Base-by-base conservation (phyloP, 1,140 invertebrate species). In the Phymastichus coffea region DNA sequence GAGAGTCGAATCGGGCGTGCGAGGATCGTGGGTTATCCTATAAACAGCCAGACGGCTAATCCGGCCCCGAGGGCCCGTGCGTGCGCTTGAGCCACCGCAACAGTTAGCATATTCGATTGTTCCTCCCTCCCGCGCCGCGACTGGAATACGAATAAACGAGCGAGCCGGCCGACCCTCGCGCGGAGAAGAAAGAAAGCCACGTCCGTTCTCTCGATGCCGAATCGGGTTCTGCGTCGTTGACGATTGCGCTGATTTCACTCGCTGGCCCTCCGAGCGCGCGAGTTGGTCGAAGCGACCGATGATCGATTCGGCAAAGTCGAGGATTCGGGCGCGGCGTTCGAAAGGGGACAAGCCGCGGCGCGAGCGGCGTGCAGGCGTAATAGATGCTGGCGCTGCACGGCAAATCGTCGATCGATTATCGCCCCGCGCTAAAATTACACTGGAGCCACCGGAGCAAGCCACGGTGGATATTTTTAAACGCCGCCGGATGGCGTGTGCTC, bases 61-160 rank as follows among this genome's bases (percentile, higher is more conserved):
- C 76, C 67, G 66, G 67, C 70, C 78, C 75, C 69, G 68, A 66
- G 76, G 78, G 76, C 66, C 70, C 69, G 70, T n/a, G n/a, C 67
- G 72, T 78, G 77, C 66, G 73, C 71, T 77, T 80, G 78, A 79
- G 60, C 65, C 74, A 58, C 74, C 71, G 73, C 69, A 75, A 77
- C 75, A 74, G 76, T 80, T 78, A 73, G 74, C 74, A 77, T 76
- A 76, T 78, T 78, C 76, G 74, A 77, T 76, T 77, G 71, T 70
- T 66, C 68, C 65, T 63, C n/a, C 8, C 22, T 19, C 41, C n/a
- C n/a, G n/a, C n/a, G n/a, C n/a, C n/a, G n/a, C n/a, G n/a, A n/a
- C n/a, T n/a, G n/a, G n/a, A n/a, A n/a, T n/a, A n/a, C 41, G 22
- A 44, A 44, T 44, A 28, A 17, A 28, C 43, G n/a, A 35, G 15